These are phyloP conservation scores for Epistrophe eligans DNA, from an alignment of 2,888 invertebrate species.

Conservation along the genomic window DNA sequence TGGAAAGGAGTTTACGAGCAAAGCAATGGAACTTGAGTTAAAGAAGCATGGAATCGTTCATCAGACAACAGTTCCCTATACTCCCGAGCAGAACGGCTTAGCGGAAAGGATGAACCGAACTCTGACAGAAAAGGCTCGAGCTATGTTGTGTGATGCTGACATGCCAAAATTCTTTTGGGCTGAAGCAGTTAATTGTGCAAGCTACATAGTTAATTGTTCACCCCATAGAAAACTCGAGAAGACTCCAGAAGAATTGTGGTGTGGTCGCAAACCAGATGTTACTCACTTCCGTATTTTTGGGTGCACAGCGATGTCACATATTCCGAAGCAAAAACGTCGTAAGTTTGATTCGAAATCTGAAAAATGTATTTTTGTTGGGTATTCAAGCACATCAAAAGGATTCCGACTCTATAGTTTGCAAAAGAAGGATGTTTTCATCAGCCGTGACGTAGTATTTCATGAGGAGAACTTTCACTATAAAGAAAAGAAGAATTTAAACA, in stretches of 20 bases:
- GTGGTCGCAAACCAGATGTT: slow-evolving; percentile 79
- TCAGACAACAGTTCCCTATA: background rate
- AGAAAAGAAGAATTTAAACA: too few species aligned
- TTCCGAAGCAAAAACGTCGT: slow-evolving; percentile 2
- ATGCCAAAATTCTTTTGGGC: slow-evolving; percentile 65
- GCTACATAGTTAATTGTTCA: slow-evolving; percentile 60
- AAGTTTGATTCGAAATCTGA: slow-evolving; percentile 49
- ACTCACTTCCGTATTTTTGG: slow-evolving; percentile 81
- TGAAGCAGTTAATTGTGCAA: slow-evolving; percentile 75
- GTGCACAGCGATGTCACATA: slow-evolving; percentile 69
- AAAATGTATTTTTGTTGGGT: too few species aligned
- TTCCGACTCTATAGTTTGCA: too few species aligned
- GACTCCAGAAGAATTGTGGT: slow-evolving; percentile 81
- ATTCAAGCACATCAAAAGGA: slow-evolving; percentile 29
- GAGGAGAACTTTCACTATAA: too few species aligned
- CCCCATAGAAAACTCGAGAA: slow-evolving; percentile 52
- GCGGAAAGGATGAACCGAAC: slow-evolving; percentile 53
- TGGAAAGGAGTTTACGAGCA: background rate
- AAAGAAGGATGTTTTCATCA: too few species aligned
- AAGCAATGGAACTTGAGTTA: background rate
- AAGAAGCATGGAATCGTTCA: background rate
- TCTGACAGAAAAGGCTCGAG: slow-evolving; percentile 68
- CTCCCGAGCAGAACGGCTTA: background rate
- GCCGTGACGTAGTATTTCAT: too few species aligned
- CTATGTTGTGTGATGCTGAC: slow-evolving; percentile 72